A percentile compares a stretch with the other conserved stretches of the same genome.
Conservation (phyloP, 2,113 vertebrate species). For the Protobothrops mucrosquamatus region DNA sequence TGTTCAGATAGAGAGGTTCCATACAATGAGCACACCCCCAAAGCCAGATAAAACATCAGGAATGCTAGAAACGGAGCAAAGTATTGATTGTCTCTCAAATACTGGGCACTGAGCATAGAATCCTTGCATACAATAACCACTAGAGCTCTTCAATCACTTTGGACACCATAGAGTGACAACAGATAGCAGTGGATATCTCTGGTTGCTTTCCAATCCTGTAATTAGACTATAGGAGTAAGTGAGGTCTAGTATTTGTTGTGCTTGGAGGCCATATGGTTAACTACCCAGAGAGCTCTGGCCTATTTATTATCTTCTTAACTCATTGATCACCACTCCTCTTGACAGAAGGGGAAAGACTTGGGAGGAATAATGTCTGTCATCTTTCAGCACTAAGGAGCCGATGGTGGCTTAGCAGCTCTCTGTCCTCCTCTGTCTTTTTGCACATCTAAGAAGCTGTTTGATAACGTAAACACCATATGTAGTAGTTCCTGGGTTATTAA, state of each 20-base stretch:
- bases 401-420: background rate
- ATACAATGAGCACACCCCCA: background rate
- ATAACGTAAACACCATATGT: background rate
- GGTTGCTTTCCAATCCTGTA: conserved; percentile 40
- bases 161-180: conserved; percentile 23
- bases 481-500: background rate
- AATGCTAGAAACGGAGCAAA: background rate
- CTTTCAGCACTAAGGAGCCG: background rate
- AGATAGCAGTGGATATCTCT: conserved; percentile 40
- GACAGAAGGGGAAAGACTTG: background rate
- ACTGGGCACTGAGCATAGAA: background rate
- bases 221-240: conserved; percentile 32
- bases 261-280: conserved; percentile 31
- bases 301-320: conserved; percentile 17
- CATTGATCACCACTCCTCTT: background rate
- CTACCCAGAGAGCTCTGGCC: background rate
- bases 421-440: background rate
- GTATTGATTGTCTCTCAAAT: background rate
- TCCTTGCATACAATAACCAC: background rate
- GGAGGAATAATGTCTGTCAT: background rate
- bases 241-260: conserved; percentile 19
- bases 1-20: background rate
- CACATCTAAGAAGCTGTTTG: background rate
- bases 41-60: background rate
- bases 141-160: conserved; percentile 23